Evolutionary conservation across 2,113 vertebrate species (phyloP).

Genomic region (rat (Rattus norvegicus)): GRCr8 NC_086022.1:51409501-51410000

Average conservation of each 20-base stretch:
- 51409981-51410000: neutral
- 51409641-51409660: neutral
- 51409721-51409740: neutral
- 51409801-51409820: neutral
- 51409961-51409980: neutral
- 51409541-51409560: neutral
- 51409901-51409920: neutral
- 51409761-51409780: neutral
- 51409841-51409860: neutral
- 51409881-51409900: neutral
- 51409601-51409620: neutral
- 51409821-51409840: neutral
- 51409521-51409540: neutral
- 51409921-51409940: neutral
- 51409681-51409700: neutral
- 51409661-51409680: neutral
- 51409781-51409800: neutral
- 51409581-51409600: neutral
- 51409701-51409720: neutral
- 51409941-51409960: neutral
- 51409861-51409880: neutral
- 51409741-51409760: no score
- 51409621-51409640: neutral
- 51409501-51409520: fast-evolving
- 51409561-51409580: neutral